These are phyloP conservation scores for Oscheius sp. DNA, from an alignment of 2,888 invertebrate genomes.

Conservation along the genomic window DNA sequence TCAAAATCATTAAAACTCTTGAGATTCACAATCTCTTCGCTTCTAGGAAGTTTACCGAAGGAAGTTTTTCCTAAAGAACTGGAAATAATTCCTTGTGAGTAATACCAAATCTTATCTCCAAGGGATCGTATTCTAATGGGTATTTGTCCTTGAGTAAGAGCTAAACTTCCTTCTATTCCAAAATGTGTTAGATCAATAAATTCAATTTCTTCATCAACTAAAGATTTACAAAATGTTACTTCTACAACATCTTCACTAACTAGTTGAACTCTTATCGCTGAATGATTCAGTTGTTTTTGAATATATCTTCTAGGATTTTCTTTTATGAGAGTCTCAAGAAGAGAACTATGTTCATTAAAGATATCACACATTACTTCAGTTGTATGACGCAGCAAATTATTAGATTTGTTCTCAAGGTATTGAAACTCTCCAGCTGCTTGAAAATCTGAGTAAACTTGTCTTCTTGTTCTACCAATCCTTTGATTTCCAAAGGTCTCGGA, in stretches of 20 bases:
- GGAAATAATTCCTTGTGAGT: conserved; percentile 31
- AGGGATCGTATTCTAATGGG: conserved; percentile 38
- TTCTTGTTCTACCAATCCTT: too few species aligned
- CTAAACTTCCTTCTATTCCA: conserved; percentile 38
- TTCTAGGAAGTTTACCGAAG: conserved; percentile 32
- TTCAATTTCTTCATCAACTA: conserved; percentile 32
- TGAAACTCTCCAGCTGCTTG: conserved; percentile 50
- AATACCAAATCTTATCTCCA: conserved; percentile 42
- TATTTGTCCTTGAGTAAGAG: conserved; percentile 47
- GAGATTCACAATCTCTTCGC: conserved; percentile 34
- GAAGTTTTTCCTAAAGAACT: conserved; percentile 2
- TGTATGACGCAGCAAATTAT: conserved; percentile 42
- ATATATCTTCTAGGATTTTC: conserved; percentile 37
- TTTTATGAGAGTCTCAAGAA: conserved; percentile 28
- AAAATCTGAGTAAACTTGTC: conserved; percentile 42
- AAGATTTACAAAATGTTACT: conserved; percentile 42
- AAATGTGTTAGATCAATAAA: conserved; percentile 46
- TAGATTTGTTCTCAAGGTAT: conserved; percentile 44
- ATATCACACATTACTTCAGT: conserved; percentile 37
- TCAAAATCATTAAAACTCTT: conserved; percentile 36
- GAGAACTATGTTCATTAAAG: conserved; percentile 32
- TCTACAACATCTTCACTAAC: conserved; percentile 29
- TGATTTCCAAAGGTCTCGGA: too few species aligned
- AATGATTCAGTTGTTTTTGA: conserved; percentile 36
- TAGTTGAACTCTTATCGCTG: conserved; percentile 34